Evolutionary conservation across 2,113 vertebrate genomes (phyloP).

Genomic region (Zingel zingel): DNA sequence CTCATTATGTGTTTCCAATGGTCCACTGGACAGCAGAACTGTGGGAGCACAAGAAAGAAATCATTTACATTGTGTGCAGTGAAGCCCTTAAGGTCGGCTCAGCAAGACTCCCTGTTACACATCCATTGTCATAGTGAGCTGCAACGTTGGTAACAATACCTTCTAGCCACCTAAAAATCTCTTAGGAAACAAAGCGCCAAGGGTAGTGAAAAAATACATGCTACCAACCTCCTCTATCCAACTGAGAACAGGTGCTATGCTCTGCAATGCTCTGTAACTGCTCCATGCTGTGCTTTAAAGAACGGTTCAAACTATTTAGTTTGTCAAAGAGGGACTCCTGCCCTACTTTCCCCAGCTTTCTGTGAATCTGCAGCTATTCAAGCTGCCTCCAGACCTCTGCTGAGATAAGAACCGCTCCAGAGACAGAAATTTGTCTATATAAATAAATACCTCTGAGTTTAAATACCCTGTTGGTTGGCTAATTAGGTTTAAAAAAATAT

Average conservation of each 20-base stretch:
- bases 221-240: constrained; percentile 40
- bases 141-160: constrained; percentile 52
- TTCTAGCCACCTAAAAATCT: constrained; percentile 40
- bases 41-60: constrained; percentile 47
- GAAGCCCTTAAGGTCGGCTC: constrained; percentile 44
- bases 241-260: constrained; percentile 74
- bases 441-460: constrained; percentile 68
- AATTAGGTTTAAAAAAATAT: constrained; percentile 35
- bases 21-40: constrained; percentile 33
- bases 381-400: constrained; percentile 55
- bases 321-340: constrained; percentile 79
- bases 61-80: constrained; percentile 65
- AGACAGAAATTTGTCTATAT: constrained; percentile 64
- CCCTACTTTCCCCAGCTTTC: constrained; percentile 77
- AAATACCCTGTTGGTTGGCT: constrained; percentile 54
- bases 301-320: constrained; percentile 76
- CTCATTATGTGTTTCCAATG: constrained; percentile 58
- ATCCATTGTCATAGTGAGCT: constrained; percentile 34
- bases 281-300: constrained; percentile 76
- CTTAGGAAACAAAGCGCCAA: constrained; percentile 33
- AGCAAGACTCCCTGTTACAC: constrained; percentile 38
- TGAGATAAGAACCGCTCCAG: constrained; percentile 63
- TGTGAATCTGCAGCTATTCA: constrained; percentile 66
- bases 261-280: constrained; percentile 63
- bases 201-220: constrained; percentile 46